phyloP scores from a whole-genome alignment of 2,113 vertebrate genomes.

The Rhynchopsitta pachyrhyncha region DNA sequence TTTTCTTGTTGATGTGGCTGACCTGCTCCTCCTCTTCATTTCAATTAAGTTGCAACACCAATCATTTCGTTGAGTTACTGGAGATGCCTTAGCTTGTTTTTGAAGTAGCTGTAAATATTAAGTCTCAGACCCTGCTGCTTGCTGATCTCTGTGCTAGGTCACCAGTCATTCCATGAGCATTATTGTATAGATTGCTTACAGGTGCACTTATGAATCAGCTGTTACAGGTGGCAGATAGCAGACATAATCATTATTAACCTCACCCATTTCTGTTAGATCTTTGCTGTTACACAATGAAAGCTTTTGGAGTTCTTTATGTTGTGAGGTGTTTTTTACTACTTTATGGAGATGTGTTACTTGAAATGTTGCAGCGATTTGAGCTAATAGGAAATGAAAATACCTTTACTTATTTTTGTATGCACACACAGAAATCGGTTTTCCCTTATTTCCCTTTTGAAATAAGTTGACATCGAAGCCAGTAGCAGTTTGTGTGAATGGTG shows the following conservation, averaged over 20 bases:
- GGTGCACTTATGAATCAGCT: background rate
- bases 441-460: background rate
- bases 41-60: background rate
- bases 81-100: background rate
- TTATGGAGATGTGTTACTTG: background rate
- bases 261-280: background rate
- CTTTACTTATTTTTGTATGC: background rate
- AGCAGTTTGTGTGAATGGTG: background rate
- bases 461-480: background rate
- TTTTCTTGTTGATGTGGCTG: background rate
- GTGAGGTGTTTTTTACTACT: background rate
- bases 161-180: background rate
- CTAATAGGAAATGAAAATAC: background rate
- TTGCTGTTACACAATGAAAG: background rate
- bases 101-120: background rate
- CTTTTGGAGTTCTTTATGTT: background rate
- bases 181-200: background rate
- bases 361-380: background rate
- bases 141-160: background rate
- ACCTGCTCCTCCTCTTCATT: background rate
- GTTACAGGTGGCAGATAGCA: background rate
- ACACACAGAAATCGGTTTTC: background rate
- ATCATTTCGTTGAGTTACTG: background rate
- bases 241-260: background rate
- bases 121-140: background rate